These are phyloP conservation scores for Sphinx pinastri DNA, from an alignment of 2,888 invertebrate genomes.

Conservation along the genomic window DNA sequence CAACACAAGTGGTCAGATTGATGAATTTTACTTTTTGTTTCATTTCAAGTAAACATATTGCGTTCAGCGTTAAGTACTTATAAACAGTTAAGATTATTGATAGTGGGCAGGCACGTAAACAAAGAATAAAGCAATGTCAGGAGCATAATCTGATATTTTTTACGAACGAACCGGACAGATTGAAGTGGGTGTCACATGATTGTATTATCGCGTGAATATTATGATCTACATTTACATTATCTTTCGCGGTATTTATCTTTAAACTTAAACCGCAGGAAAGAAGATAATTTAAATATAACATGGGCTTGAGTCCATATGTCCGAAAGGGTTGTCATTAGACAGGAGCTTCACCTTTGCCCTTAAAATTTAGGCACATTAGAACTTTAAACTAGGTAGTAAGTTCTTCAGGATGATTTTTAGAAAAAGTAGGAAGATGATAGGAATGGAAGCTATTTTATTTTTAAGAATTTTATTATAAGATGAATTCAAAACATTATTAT, in stretches of 20 bases:
- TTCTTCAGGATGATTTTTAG: too few relatives aligned
- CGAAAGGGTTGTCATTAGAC: too few relatives aligned
- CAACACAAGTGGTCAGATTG: not conserved
- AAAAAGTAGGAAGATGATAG: too few relatives aligned
- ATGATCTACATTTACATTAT: slow-evolving; percentile 26
- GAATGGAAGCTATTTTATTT: too few relatives aligned
- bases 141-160: slow-evolving; percentile 38
- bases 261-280: not conserved
- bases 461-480: too few relatives aligned
- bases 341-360: too few relatives aligned
- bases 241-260: not conserved
- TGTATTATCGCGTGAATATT: slow-evolving; percentile 40
- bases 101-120: slow-evolving; percentile 32
- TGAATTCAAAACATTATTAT: too few relatives aligned
- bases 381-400: too few relatives aligned
- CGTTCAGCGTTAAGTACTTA: not conserved
- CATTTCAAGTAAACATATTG: not conserved
- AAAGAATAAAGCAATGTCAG: slow-evolving; percentile 28
- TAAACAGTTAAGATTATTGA: slow-evolving; percentile 31
- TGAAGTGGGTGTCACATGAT: slow-evolving; percentile 44
- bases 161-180: slow-evolving; percentile 39
- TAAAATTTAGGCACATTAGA: too few relatives aligned
- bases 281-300: too few relatives aligned
- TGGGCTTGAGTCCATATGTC: too few relatives aligned
- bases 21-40: not conserved